Base-by-base conservation (phyloP, 1,140 invertebrate genomes). In the Rhopalosiphum padi region DNA sequence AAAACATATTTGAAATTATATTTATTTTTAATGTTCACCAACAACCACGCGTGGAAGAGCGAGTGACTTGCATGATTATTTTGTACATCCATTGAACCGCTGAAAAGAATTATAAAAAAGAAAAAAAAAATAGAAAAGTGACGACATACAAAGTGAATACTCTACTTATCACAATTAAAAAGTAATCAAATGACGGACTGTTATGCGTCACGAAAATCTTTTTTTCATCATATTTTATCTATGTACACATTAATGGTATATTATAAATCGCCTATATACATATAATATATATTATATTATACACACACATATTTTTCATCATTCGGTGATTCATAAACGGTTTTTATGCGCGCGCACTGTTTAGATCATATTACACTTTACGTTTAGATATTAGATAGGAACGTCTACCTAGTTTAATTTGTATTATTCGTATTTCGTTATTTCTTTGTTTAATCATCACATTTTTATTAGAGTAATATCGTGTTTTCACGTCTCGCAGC, bases 131-230 rank as follows among this genome's bases (percentile, higher is more conserved):
- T 11, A 85, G 46, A 46, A 46, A 46, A 85, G 23, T 3, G 3
- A 85, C 21, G 30, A 43, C 37, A 37, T 0, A 77, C 30, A 77
- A 3, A 43, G 11, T 1, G 30, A 43, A 86, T 86, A 86, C 1
- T 86, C 25, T 46, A 86, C 37, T 86, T 46, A 86, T 46, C 43
- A 46, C 41, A 86, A 86, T 86, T 86, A 46, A 86, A 86, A 86
- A 86, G 41, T 46, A 86, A 86, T 86, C 30, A 86, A 4, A 25
- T 4, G 23, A 86, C 11, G 9, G 37, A 86, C 37, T 46, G 9
- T 30, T 77, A 1, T n/a, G 23, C 23, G 7, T 25, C 9, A 25
- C 25, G 11, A 43, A 85, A 41, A 25, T 25, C 22, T 23, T 86
- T 86, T 43, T 86, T 22, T 41, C 37, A 25, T 30, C 41, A 25